Conservation (phyloP, 2,888 invertebrate species). For the Lepidonotus clava region DNA sequence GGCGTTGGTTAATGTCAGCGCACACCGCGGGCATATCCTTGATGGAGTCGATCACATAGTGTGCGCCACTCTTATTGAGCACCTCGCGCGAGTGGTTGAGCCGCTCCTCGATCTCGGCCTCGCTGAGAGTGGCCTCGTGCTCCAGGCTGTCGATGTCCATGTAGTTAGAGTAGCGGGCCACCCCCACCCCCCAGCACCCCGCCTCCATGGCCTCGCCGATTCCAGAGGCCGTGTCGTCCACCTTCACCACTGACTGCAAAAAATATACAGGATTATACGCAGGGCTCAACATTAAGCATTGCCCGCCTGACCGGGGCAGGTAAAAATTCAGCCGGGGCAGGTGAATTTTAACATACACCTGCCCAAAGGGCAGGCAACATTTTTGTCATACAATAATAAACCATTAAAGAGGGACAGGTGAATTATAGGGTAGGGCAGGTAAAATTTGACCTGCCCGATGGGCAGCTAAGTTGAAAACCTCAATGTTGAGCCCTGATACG, state of each 20-base stretch:
- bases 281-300: too few relatives aligned
- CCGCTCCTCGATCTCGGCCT: slow-evolving; percentile 71
- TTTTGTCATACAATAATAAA: too few relatives aligned
- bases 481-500: too few relatives aligned
- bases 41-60: slow-evolving; percentile 80
- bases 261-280: too few relatives aligned
- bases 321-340: too few relatives aligned
- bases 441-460: too few relatives aligned
- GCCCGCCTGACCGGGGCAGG: too few relatives aligned
- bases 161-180: slow-evolving; percentile 79
- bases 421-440: too few relatives aligned
- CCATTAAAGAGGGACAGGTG: too few relatives aligned
- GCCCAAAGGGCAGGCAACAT: too few relatives aligned
- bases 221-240: slow-evolving; percentile 80
- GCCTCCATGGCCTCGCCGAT: slow-evolving; percentile 79
- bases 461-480: too few relatives aligned
- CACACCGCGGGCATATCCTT: slow-evolving; percentile 78
- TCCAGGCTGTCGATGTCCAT: slow-evolving; percentile 76
- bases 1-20: slow-evolving; percentile 77
- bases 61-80: slow-evolving; percentile 77
- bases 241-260: slow-evolving; percentile 63
- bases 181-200: slow-evolving; percentile 80
- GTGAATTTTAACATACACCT: too few relatives aligned
- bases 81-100: slow-evolving; percentile 72
- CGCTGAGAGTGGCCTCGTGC: slow-evolving; percentile 70